Conservation (phyloP, 2,113 vertebrate species). For the Halichoeres trimaculatus region DNA sequence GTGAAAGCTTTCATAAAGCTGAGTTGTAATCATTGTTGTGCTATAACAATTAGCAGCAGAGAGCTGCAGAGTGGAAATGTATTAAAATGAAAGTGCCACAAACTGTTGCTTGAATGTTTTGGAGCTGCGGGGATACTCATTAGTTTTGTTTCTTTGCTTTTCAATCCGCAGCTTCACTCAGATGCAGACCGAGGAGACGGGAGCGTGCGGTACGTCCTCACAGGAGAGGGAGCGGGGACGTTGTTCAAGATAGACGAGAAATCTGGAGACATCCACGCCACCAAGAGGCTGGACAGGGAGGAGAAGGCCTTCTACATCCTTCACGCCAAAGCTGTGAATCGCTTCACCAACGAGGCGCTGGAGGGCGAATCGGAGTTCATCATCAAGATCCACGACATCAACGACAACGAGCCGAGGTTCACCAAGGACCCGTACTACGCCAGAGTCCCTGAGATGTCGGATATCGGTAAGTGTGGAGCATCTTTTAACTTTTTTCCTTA, state of each 20-base stretch:
- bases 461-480: constrained; percentile 89
- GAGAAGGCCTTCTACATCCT: constrained; percentile 93
- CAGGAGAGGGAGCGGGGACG: constrained; percentile 94
- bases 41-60: constrained; percentile 49
- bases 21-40: constrained; percentile 36
- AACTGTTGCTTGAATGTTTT: constrained; percentile 25
- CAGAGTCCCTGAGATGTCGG: constrained; percentile 93
- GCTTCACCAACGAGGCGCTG: constrained; percentile 89
- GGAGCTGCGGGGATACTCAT: constrained; percentile 2
- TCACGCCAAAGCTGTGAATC: constrained; percentile 92
- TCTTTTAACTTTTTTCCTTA: too few relatives aligned
- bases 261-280: constrained; percentile 96
- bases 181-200: constrained; percentile 93
- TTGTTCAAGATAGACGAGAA: constrained; percentile 97
- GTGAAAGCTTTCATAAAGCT: constrained; percentile 43
- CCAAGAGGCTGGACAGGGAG: constrained; percentile 94
- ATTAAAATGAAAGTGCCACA: constrained; percentile 46
- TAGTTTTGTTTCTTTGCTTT: constrained; percentile 16
- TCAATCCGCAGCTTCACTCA: constrained; percentile 90
- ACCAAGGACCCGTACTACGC: constrained; percentile 91
- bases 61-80: constrained; percentile 50
- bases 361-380: constrained; percentile 96
- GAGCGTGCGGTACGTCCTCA: constrained; percentile 93
- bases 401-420: constrained; percentile 96
- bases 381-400: constrained; percentile 99